Evolutionary conservation across 2,113 vertebrate species (phyloP), one percentile per base, ranked within the genome.

Genomic region (Rhipidura dahli): DNA sequence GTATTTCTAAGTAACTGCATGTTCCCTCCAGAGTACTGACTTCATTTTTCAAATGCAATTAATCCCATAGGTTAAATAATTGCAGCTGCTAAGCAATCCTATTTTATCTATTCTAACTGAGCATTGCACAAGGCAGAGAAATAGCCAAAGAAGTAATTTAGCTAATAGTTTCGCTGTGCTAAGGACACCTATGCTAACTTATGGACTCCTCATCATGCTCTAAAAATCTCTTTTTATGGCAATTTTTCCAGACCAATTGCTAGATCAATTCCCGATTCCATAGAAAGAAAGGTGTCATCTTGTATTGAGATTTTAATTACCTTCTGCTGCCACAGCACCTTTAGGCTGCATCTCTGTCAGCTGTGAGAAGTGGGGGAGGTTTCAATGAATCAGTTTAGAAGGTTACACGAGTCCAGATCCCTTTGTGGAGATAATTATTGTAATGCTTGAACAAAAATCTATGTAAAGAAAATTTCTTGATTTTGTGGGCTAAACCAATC

Each of bases 71-170:
- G 26, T 77, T 75, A 83, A 90, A 77, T 77, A 77, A 65, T 20
- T 81, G 8, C 91, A 87, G 26, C 44, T 93, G 61, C 49, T 69
- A 45, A 57, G 50, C 22, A 85, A 80, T 79, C 23, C 26, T 72
- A 2, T 30, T 95, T 66, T 42, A 68, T 75, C 50, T 3, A 0
- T 39, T 63, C 42, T 54, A 87, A 71, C 13, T 15, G 51, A 45
- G 30, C 4, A 10, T 94, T 95, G 68, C 91, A 81, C 49, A 91
- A 83, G 37, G n/a, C 45, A 88, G 63, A 65, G 50, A 72, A 93
- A 53, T 13, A 86, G 28, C n/a, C 37, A 37, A 61, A 47, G 14
- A 73, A 80, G 19, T 10, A 61, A 42, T 57, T 79, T 53, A 87
- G 31, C 24, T 73, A 15, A 57, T 45, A 3, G 31, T 30, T 60